Evolutionary conservation across 2,797 vertebrate species (phyloP).

Genomic region (Hylomyscus alleni): DNA sequence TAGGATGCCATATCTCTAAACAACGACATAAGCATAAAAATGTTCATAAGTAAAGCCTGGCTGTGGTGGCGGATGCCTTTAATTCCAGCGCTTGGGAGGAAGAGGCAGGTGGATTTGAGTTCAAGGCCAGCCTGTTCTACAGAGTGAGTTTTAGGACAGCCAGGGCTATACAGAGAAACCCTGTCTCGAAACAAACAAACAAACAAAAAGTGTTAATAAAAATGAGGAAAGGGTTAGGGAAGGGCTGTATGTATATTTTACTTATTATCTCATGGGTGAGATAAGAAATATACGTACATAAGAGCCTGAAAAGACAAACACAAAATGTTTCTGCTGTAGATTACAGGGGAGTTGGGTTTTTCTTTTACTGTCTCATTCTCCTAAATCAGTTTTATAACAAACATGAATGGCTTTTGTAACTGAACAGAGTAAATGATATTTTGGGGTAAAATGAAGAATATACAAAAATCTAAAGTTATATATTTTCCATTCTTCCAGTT

Average conservation of each 20-base stretch:
- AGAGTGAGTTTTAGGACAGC: neutral
- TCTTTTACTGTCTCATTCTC: constrained; percentile 48
- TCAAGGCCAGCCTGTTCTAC: neutral
- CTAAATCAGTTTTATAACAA: constrained; percentile 8
- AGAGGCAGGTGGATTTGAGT: neutral
- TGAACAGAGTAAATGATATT: constrained; percentile 29
- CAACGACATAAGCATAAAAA: constrained; percentile 4
- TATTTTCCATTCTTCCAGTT: constrained; percentile 8
- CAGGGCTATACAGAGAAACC: neutral
- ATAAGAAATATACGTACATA: neutral
- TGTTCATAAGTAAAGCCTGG: neutral
- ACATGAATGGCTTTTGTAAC: constrained; percentile 20
- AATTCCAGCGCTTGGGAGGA: neutral
- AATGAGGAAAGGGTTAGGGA: neutral
- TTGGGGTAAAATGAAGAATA: neutral
- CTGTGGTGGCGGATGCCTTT: neutral
- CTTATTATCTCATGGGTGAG: neutral
- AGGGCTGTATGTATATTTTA: constrained; percentile 11
- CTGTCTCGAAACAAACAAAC: neutral
- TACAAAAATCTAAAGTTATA: constrained; percentile 48
- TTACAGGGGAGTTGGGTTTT: neutral
- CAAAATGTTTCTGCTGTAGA: constrained; percentile 45
- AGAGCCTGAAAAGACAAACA: constrained; percentile 38
- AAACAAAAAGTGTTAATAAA: neutral
- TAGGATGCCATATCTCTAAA: constrained; percentile 55